Evolutionary conservation across 2,888 invertebrate genomes (phyloP), one percentile per base, ranked within the genome.

Genomic region (Isoperla grammatica): DNA sequence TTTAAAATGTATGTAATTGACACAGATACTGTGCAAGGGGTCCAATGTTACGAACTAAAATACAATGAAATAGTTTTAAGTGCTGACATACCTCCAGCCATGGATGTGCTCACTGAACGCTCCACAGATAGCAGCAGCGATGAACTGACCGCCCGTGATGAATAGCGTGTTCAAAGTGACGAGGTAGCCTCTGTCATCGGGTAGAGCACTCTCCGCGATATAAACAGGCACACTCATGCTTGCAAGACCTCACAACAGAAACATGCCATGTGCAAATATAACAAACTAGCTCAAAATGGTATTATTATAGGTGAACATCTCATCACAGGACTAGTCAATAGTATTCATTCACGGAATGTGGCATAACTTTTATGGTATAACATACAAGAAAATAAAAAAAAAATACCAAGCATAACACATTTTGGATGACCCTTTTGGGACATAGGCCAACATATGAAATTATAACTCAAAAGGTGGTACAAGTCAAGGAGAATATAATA

Each of bases 201-300:
- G 64, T 2, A 79, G 78, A 0, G 80, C 74, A 55, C 75, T 72
- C 69, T 81, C 81, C 20, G 79, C 78, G 40, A 82, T 77, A 68
- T 80, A 81, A 69, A 81, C 74, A 2, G 81, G 81, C 2, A 80
- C 76, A 39, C 77, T 76, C 77, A 78, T 79, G 2, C 78, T 78
- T 8, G 78, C 74, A 29, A 79, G 65, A 23, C 79, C 79, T 78
- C 60, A 22, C 15, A 62, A 59, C 46, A 56, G 57, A 57, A 58
- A 61, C 40, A 55, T 56, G 39, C 39, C 55, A 61, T 48, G 50
- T 57, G 13, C 22, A 56, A 17, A 15, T 19, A 12, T 48, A n/a
- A n/a, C n/a, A n/a, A n/a, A n/a, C n/a, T n/a, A n/a, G n/a, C n/a
- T n/a, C n/a, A n/a, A n/a, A n/a, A n/a, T n/a, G n/a, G n/a, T n/a